A percentile compares a stretch with the other conserved stretches of the same genome.
phyloP scores from a whole-genome alignment of 2,113 vertebrate species.

The Melanerpes aurifrons region DNA sequence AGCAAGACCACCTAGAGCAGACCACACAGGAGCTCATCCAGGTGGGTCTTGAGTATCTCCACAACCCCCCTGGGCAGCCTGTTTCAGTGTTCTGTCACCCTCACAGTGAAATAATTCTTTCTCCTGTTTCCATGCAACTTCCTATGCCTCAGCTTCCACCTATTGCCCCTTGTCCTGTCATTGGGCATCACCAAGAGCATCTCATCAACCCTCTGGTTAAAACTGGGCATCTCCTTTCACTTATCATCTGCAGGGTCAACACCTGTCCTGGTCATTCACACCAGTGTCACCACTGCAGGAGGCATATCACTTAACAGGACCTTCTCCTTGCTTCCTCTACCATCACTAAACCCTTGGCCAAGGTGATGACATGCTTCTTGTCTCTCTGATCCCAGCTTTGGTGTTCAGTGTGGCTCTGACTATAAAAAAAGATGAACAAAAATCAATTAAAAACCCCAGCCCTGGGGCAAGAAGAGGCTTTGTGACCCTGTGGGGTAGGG shows the following conservation, averaged over 20 bases:
- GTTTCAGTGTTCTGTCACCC: too few relatives aligned
- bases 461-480: background rate
- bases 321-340: background rate
- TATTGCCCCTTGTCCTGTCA: too few relatives aligned
- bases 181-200: background rate
- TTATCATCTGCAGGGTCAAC: background rate
- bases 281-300: background rate
- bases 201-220: background rate
- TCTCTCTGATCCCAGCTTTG: background rate
- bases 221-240: background rate
- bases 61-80: too few relatives aligned
- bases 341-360: background rate
- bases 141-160: too few relatives aligned
- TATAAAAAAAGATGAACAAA: background rate
- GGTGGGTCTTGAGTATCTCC: too few relatives aligned
- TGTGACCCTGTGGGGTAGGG: background rate
- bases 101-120: too few relatives aligned
- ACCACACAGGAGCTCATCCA: too few relatives aligned
- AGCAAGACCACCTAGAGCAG: too few relatives aligned
- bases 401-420: background rate
- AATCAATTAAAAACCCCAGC: accelerated
- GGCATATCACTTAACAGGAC: background rate
- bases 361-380: background rate
- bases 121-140: too few relatives aligned
- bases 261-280: background rate